Base-by-base conservation (phyloP, 2,797 vertebrate species). In the Stomatorhinus walkeri region DNA sequence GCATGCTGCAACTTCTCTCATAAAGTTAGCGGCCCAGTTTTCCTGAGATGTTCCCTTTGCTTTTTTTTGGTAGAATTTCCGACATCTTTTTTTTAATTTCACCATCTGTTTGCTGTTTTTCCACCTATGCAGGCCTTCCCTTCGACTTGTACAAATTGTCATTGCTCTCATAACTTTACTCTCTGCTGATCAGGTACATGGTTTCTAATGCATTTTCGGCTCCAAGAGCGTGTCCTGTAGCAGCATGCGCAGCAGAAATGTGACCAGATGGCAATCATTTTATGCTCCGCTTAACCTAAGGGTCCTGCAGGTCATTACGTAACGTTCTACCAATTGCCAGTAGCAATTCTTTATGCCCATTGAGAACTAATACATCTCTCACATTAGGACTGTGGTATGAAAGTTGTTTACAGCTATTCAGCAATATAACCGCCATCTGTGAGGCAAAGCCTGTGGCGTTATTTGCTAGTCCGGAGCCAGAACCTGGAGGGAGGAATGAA, bases 261-360 rank as follows among this genome's bases (percentile, higher is more conserved):
- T 10, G 59, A 86, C 61, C 84, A 89, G 61, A 89, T 87, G 84
- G 84, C 61, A 14, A 87, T 54, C 24, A 54, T 89, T 89, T 68
- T 87, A 52, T 72, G 54, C 88, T 28, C 46, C 52, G 83, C 36
- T 79, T 85, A 85, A 56, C 54, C 49, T 48, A 3, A 40, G 88
- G 46, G 48, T 72, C 28, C 84, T 86, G 88, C 56, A 54, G 84
- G 61, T 89, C 59, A 51, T 64, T 89, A 36, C 14, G 32, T 85
- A 64, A 85, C 46, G 36, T 85, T 52, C 28, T 87, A 43, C 72
- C 72, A 61, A 76, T 24, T 49, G 43, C 83, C 48, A 87, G 61
- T 32, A 51, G 59, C 40, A 54, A 87, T 86, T 22, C 59, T 49
- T 85, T 89, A 51, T 52, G 12, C 43, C 28, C 84, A 49, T 64